phyloP scores from a whole-genome alignment of 2,797 vertebrate genomes.

The Enteromius viviparus region DNA sequence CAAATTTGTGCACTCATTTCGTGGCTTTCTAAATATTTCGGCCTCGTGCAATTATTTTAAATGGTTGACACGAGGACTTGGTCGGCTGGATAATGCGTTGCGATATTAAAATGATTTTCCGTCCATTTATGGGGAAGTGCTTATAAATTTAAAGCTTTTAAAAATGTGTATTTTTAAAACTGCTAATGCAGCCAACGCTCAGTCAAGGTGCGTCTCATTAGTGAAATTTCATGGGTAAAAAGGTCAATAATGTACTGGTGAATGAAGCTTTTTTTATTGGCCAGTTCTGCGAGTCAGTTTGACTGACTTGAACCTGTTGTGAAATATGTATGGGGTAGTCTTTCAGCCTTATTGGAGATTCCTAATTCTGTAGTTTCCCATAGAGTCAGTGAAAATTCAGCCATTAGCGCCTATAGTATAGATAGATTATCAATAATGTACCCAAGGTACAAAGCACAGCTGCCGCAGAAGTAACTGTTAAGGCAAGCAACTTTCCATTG shows the following conservation, averaged over 20 bases:
- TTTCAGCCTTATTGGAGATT: not conserved
- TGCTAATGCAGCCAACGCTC: not conserved
- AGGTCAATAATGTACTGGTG: not conserved
- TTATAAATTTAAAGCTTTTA: not conserved
- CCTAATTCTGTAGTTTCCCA: not conserved
- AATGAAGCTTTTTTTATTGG: not conserved
- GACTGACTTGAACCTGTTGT: not conserved
- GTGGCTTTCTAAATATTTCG: conserved; percentile 12
- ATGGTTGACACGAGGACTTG: not conserved
- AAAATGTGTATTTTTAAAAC: not conserved
- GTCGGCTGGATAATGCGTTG: not conserved
- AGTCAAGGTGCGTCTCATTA: not conserved
- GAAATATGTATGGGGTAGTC: not conserved
- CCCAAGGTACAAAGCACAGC: not conserved
- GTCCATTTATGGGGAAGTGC: not conserved
- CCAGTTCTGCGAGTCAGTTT: not conserved
- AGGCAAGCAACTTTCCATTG: not conserved
- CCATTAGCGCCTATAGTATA: not conserved
- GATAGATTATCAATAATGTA: not conserved
- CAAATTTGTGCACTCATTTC: conserved; percentile 35
- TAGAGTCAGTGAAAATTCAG: not conserved
- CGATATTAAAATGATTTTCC: not conserved
- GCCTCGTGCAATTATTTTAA: conserved; percentile 9
- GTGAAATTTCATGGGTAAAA: not conserved
- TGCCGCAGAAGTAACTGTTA: not conserved